Conservation (phyloP, 2,888 invertebrate genomes). For the Microlaimidae sp. region DNA sequence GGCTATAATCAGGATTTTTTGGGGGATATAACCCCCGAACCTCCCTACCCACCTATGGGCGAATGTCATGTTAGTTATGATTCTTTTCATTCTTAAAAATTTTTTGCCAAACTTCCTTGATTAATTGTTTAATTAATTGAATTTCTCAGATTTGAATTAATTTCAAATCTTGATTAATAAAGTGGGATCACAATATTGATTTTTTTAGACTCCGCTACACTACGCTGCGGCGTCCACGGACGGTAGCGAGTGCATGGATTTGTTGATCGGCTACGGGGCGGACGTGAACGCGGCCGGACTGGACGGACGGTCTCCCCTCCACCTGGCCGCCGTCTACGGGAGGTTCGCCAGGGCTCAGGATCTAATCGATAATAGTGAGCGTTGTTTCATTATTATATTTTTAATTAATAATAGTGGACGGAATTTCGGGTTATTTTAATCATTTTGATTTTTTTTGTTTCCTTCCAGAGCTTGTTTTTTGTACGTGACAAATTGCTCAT, state of each 20-base stretch:
- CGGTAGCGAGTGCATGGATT: conserved; percentile 47
- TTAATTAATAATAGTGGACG: too few relatives aligned
- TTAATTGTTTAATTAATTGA: not conserved
- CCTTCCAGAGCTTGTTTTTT: too few relatives aligned
- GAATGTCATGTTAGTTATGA: too few relatives aligned
- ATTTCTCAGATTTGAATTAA: too few relatives aligned
- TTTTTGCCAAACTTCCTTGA: not conserved
- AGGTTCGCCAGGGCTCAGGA: conserved; percentile 48
- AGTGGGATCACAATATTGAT: conserved; percentile 2
- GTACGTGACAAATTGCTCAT: too few relatives aligned
- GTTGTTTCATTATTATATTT: too few relatives aligned
- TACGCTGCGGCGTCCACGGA: conserved; percentile 48
- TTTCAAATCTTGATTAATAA: too few relatives aligned
- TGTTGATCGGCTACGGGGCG: conserved; percentile 44
- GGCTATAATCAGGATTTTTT: too few relatives aligned
- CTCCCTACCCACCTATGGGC: too few relatives aligned
- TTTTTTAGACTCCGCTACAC: conserved; percentile 46
- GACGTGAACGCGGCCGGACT: conserved; percentile 45
- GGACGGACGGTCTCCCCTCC: conserved; percentile 48
- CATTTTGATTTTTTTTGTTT: too few relatives aligned
- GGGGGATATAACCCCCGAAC: too few relatives aligned
- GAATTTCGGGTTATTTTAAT: too few relatives aligned
- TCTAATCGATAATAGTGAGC: conserved; percentile 47
- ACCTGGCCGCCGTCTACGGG: conserved; percentile 52
- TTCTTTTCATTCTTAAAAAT: not conserved